phyloP scores from a whole-genome alignment of 2,797 vertebrate genomes.

The Linurgus olivaceus region DNA sequence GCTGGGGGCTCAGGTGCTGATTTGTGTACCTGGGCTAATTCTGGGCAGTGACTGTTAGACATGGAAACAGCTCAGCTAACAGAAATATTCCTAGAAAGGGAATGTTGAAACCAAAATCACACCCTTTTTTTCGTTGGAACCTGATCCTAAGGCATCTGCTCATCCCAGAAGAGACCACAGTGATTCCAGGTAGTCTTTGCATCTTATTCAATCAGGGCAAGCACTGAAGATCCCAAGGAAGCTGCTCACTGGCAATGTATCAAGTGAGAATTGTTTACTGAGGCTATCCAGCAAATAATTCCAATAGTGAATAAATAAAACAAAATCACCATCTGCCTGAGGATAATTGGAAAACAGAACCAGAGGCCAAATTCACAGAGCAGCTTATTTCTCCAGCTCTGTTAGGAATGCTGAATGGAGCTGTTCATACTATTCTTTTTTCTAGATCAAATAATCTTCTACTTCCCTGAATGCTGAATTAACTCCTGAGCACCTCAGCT shows the following conservation, averaged over 20 bases:
- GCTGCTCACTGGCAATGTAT: not conserved
- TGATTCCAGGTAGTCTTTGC: not conserved
- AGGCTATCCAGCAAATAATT: conserved; percentile 6
- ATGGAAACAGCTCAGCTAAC: not conserved
- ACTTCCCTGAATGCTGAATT: not conserved
- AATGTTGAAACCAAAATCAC: not conserved
- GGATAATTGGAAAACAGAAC: not conserved
- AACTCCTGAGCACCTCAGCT: not conserved
- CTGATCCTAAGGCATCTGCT: not conserved
- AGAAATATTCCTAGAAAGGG: not conserved
- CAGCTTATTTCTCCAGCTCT: not conserved
- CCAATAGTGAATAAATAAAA: not conserved
- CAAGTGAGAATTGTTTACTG: not conserved
- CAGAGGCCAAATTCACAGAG: not conserved
- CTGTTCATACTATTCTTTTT: not conserved
- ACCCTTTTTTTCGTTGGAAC: not conserved
- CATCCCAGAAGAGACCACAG: not conserved
- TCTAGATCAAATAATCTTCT: not conserved
- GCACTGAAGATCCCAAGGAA: not conserved
- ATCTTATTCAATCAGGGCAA: not conserved
- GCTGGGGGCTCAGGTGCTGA: not conserved
- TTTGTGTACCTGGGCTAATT: not conserved
- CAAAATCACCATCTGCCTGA: conserved; percentile 24
- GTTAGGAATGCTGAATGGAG: not conserved
- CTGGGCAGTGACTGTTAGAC: not conserved